Conservation (phyloP, 2,797 vertebrate species). For the Setipinna tenuifilis region DNA sequence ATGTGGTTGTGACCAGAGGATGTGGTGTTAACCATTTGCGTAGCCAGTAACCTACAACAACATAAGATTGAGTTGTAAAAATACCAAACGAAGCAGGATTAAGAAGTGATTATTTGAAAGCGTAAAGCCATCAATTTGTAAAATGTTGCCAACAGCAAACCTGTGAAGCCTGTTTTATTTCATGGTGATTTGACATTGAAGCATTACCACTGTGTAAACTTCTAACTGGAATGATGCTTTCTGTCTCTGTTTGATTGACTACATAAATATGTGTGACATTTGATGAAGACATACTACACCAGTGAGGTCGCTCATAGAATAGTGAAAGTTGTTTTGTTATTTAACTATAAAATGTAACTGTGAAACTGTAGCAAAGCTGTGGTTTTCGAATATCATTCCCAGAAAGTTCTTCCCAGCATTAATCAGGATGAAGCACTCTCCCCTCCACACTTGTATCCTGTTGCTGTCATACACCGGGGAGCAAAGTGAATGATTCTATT, state of each 20-base stretch:
- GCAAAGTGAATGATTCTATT: conserved; percentile 36
- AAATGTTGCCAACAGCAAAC: too few relatives aligned
- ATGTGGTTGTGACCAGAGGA: neutral
- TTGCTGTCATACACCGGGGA: neutral
- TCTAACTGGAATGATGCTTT: neutral
- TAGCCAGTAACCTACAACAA: neutral
- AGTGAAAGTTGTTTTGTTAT: neutral
- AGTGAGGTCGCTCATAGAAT: neutral
- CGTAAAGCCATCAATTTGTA: neutral
- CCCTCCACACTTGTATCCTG: neutral
- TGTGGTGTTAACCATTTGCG: neutral
- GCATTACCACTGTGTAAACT: neutral
- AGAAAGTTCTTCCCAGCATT: neutral
- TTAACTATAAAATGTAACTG: neutral
- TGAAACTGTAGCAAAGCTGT: neutral
- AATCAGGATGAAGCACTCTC: neutral
- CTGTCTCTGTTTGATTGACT: too few relatives aligned
- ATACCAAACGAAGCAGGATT: neutral
- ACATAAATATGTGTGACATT: neutral
- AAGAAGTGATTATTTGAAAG: neutral
- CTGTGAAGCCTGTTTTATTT: neutral
- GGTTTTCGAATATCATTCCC: neutral
- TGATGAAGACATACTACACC: neutral
- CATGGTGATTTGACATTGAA: too few relatives aligned
- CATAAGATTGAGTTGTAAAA: neutral